These are phyloP conservation scores for Phaenicophaeus curvirostris DNA, from an alignment of 2,797 vertebrate genomes.

Conservation along the genomic window DNA sequence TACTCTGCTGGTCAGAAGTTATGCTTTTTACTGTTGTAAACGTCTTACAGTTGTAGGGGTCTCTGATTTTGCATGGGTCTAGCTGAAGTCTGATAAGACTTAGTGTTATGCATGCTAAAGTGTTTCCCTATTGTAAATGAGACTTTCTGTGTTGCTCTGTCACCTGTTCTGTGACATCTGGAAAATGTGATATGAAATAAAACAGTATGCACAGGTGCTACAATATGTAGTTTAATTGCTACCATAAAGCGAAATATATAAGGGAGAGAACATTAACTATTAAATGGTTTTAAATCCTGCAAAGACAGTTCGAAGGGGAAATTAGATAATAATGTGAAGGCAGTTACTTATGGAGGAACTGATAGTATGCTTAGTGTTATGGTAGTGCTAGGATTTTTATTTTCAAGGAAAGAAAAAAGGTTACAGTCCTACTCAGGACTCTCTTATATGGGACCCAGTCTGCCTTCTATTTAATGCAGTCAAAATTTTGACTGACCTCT, in stretches of 20 bases:
- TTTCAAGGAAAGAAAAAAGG: not conserved
- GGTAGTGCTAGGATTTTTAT: not conserved
- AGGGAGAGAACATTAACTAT: not conserved
- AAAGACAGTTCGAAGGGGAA: not conserved
- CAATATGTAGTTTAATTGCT: not conserved
- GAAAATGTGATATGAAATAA: slow-evolving; percentile 19
- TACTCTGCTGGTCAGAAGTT: not conserved
- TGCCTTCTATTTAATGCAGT: not conserved
- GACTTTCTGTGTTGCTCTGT: not conserved
- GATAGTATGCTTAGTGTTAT: not conserved
- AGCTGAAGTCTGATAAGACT: not conserved
- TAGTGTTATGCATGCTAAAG: not conserved
- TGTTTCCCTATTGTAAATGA: not conserved
- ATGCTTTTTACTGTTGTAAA: not conserved
- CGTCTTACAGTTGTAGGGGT: not conserved
- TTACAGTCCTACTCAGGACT: not conserved
- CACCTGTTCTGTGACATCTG: slow-evolving; percentile 1
- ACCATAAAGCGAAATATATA: not conserved
- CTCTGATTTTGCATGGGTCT: not conserved
- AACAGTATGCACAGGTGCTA: not conserved
- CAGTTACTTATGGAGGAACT: not conserved
- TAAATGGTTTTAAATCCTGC: not conserved
- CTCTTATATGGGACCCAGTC: not conserved
- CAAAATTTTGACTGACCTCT: not conserved
- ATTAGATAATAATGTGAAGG: not conserved